Evolutionary conservation across 2,797 vertebrate genomes (phyloP), one percentile per base, ranked within the genome.

Genomic region (Coreius guichenoti): DNA sequence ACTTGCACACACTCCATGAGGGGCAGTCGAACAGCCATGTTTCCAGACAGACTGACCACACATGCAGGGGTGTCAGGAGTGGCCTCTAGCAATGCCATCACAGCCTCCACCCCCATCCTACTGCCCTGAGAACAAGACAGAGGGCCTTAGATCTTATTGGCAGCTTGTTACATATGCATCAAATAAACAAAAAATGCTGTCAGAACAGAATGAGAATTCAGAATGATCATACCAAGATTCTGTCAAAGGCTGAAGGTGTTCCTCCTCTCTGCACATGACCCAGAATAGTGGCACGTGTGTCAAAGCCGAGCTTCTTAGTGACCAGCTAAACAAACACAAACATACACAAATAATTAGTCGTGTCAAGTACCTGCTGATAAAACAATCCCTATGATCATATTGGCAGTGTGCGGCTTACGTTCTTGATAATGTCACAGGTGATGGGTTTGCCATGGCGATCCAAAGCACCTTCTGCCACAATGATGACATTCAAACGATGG

Each of bases 1-100:
- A 99, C 95, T 94, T 98, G 97, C 31, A 99, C 98, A 23, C 97
- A 98, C 91, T 99, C 98, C 97, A 99, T 99, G 21, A 99, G 96
- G 0, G 98, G 98, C 90, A 99, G 94, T 23, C 97, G 95, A 90
- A 99, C 92, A 0, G 98, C 97, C 89, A 98, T 97, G 92, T 99
- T 99, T 8, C 98, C 98, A 0, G 97, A 98, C 58, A 99, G 95
- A 88, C 96, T 98, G 93, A 99, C 97, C 36, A 99, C 97, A 4
- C 97, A 98, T 67, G 98, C 97, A 0, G 97, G 98, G 2, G 97
- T 98, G 0, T 98, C 97, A 0, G 97, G 96, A 0, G 96, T 98
- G 61, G 95, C 98, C 88, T 99, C 98, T 87, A 99, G 90, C 87
- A 99, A 93, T 0, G 98, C 97, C 97, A 99, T 98, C 87, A 99